phyloP scores from a whole-genome alignment of 1,140 invertebrate species.

The Idris sp. region DNA sequence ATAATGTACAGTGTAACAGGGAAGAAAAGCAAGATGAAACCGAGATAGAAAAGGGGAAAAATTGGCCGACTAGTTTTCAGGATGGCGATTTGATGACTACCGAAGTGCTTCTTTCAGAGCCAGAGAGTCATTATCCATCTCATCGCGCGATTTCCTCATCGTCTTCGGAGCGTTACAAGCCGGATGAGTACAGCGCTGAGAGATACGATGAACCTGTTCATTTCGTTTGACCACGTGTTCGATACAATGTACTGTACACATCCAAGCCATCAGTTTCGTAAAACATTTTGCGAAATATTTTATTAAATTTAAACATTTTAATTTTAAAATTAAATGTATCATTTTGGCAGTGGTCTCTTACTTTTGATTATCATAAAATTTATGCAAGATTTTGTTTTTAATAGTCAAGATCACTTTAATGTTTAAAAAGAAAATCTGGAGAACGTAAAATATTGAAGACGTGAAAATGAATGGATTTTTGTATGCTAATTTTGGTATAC shows the following conservation, averaged over 20 bases:
- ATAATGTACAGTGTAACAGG: conserved; percentile 10
- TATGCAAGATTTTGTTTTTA: no score
- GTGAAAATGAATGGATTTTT: no score
- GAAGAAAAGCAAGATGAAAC: conserved; percentile 3
- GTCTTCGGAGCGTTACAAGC: conserved; percentile 43
- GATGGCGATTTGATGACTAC: conserved; percentile 28
- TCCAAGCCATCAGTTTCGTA: not conserved
- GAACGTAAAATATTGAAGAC: no score
- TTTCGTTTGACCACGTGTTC: conserved; percentile 33
- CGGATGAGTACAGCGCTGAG: conserved; percentile 32
- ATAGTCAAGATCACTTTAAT: no score
- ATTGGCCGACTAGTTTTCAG: conserved; percentile 36
- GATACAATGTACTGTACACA: not conserved
- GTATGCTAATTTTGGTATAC: no score
- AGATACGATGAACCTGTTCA: conserved; percentile 61
- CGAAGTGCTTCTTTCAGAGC: conserved; percentile 33
- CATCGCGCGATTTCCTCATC: conserved; percentile 55
- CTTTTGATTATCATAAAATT: no score
- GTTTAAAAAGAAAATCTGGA: no score
- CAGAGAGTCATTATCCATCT: conserved; percentile 42
- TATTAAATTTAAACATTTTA: no score
- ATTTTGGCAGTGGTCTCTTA: no score
- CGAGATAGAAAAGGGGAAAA: conserved; percentile 10
- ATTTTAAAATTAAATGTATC: no score
- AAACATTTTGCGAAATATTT: conserved; percentile 11